Evolutionary conservation across 2,888 invertebrate species (phyloP).

Genomic region (Coecobrya sp.): DNA sequence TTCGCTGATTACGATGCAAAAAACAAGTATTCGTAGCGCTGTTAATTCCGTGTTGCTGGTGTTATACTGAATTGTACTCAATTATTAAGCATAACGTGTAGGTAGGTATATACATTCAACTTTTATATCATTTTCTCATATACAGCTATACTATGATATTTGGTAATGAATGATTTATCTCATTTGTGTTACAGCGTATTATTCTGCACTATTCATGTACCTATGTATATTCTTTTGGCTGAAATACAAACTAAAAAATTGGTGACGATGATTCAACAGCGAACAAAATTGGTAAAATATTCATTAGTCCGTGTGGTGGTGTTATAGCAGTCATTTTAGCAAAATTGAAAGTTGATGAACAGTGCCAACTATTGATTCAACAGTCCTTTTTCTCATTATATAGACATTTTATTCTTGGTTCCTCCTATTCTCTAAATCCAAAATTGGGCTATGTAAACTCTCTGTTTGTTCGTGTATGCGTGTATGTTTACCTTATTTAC

Average conservation of each 20-base stretch:
- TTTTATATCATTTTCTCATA: background rate
- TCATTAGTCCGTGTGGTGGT: background rate
- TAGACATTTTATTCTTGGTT: conserved; percentile 6
- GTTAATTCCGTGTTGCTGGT: background rate
- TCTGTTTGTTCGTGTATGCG: background rate
- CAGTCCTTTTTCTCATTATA: background rate
- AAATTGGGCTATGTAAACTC: conserved; percentile 36
- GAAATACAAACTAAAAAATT: background rate
- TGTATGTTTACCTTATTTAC: conserved; percentile 20
- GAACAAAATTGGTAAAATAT: conserved; percentile 41
- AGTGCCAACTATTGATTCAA: conserved; percentile 56
- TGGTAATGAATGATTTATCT: background rate
- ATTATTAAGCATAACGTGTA: background rate
- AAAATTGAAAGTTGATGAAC: background rate
- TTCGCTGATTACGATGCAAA: background rate
- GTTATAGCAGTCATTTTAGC: background rate
- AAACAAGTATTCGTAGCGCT: background rate
- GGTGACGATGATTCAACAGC: conserved; percentile 11
- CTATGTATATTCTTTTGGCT: background rate
- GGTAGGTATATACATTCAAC: background rate
- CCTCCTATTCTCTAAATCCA: conserved; percentile 51
- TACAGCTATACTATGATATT: background rate
- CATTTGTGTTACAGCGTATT: background rate
- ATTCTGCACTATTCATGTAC: background rate
- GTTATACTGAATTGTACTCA: background rate